phyloP scores from a whole-genome alignment of 2,113 vertebrate genomes.

The Oreotrochilus melanogaster region DNA sequence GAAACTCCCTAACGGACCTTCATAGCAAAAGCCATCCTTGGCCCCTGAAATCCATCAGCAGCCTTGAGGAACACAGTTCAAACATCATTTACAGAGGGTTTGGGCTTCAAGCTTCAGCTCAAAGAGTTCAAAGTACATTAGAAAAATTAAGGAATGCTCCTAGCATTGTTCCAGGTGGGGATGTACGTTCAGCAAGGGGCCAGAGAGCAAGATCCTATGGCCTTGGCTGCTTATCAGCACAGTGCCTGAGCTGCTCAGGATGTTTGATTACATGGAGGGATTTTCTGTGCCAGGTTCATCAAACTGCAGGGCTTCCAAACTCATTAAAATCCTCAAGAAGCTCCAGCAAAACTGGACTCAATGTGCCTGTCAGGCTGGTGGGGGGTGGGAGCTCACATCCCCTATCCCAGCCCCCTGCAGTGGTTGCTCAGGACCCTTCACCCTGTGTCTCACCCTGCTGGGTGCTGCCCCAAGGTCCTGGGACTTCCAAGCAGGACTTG shows the following conservation, averaged over 20 bases:
- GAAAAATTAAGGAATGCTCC: not conserved
- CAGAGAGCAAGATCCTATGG: not conserved
- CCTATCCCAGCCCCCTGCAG: not conserved
- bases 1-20: not conserved
- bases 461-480: too few species aligned
- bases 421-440: not conserved
- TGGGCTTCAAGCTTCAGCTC: not conserved
- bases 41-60: not conserved
- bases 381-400: too few species aligned
- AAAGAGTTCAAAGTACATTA: not conserved
- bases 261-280: conserved; percentile 9
- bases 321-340: not conserved
- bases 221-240: not conserved
- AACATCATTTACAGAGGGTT: not conserved
- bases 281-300: not conserved
- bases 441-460: not conserved
- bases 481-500: too few species aligned
- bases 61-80: not conserved
- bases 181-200: not conserved
- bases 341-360: not conserved
- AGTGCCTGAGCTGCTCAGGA: not conserved
- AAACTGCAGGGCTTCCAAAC: conserved; percentile 15
- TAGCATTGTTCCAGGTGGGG: not conserved
- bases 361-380: not conserved
- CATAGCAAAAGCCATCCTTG: not conserved